These are phyloP conservation scores for Parambassis ranga DNA, from an alignment of 2,797 vertebrate genomes.

Conservation along the genomic window DNA sequence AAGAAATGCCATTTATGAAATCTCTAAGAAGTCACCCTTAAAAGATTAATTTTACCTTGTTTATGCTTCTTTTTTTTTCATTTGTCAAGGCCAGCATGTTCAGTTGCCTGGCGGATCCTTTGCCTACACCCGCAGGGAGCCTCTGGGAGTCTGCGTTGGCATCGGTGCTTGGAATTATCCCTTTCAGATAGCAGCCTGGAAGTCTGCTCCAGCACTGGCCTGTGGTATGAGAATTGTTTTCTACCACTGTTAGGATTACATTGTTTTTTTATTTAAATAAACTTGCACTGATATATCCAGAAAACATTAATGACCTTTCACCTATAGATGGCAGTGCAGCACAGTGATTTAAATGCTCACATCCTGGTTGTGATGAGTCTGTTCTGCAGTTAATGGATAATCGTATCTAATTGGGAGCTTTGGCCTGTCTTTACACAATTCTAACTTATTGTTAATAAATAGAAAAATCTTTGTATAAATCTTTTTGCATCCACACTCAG, in stretches of 20 bases:
- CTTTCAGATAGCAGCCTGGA: conserved; percentile 95
- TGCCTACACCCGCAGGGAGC: conserved; percentile 93
- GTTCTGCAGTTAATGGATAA: too few relatives aligned
- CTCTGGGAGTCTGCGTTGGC: conserved; percentile 93
- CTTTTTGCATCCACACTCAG: conserved; percentile 64
- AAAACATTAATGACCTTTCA: neutral
- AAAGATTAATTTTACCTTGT: neutral
- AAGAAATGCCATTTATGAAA: too few relatives aligned
- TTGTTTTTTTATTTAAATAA: neutral
- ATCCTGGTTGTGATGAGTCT: neutral
- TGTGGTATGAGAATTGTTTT: conserved; percentile 83
- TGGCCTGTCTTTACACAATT: too few relatives aligned
- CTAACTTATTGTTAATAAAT: too few relatives aligned
- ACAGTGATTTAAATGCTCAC: neutral
- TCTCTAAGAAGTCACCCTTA: neutral
- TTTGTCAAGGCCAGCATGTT: conserved; percentile 87
- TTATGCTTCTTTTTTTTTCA: neutral
- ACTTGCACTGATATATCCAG: neutral
- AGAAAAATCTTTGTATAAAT: too few relatives aligned
- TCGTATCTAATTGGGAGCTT: too few relatives aligned
- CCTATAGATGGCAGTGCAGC: conserved; percentile 17
- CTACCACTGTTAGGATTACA: neutral
- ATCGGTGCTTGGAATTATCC: conserved; percentile 99
- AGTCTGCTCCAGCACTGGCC: conserved; percentile 91
- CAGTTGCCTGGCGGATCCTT: conserved; percentile 92